Evolutionary conservation across 2,797 vertebrate genomes (phyloP).

Genomic region (Capromys pilorides): DNA sequence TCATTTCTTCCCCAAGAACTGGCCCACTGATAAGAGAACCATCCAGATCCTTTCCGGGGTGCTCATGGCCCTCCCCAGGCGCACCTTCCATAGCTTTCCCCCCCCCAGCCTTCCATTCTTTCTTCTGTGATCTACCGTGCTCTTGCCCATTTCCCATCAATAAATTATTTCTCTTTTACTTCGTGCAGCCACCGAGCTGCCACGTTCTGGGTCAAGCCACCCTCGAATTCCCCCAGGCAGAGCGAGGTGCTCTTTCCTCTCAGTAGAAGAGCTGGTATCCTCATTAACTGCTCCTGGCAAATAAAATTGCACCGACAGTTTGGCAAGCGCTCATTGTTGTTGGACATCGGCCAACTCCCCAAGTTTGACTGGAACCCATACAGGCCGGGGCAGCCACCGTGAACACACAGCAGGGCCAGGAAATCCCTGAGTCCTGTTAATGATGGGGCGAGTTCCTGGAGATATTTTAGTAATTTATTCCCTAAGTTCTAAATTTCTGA

Average conservation of each 20-base stretch:
- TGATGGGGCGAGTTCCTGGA: slow-evolving; percentile 54
- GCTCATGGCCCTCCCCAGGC: neutral
- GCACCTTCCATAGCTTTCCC: neutral
- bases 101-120: neutral
- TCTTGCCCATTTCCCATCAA: neutral
- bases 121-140: neutral
- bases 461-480: slow-evolving; percentile 62
- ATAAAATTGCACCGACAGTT: slow-evolving; percentile 35
- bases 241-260: neutral
- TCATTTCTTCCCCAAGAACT: neutral
- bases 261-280: slow-evolving; percentile 57
- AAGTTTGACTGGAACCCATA: neutral
- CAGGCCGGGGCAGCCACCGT: neutral
- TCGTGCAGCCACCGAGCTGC: neutral
- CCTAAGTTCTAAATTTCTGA: slow-evolving; percentile 64
- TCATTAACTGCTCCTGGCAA: slow-evolving; percentile 65
- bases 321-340: slow-evolving; percentile 39
- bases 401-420: slow-evolving; percentile 35
- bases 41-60: neutral
- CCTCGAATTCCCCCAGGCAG: neutral
- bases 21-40: neutral
- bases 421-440: slow-evolving; percentile 70
- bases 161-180: neutral
- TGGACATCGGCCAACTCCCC: slow-evolving; percentile 36
- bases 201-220: slow-evolving; percentile 50